These are phyloP conservation scores for Arizona elegans DNA, from an alignment of 2,113 vertebrate species.

Conservation along the genomic window DNA sequence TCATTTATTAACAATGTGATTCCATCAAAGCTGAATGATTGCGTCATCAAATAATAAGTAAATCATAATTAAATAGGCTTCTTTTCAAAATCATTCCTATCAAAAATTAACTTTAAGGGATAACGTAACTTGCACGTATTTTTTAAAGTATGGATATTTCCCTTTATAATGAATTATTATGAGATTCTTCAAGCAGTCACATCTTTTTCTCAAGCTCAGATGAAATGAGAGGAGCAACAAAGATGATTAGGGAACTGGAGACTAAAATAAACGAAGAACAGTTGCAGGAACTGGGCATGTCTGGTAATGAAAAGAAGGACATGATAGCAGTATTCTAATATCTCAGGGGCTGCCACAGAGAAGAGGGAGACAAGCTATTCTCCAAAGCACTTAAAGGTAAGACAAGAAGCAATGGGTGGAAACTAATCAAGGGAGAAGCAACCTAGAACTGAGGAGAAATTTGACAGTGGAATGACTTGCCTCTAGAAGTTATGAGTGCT, in stretches of 20 bases:
- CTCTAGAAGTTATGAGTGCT: neutral
- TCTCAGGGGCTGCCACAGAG: neutral
- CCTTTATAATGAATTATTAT: conserved; percentile 41
- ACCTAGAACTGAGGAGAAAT: too few species aligned
- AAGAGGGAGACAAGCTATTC: neutral
- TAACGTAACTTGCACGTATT: conserved; percentile 27
- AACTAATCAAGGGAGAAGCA: neutral
- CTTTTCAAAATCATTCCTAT: conserved; percentile 56
- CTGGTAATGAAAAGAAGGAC: neutral
- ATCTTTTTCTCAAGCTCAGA: neutral
- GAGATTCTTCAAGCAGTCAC: conserved; percentile 9
- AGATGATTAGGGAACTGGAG: neutral
- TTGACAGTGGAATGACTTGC: too few species aligned
- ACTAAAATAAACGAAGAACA: neutral
- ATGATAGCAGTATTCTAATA: neutral
- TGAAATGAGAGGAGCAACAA: neutral
- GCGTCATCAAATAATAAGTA: conserved; percentile 63
- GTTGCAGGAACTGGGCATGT: neutral
- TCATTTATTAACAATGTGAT: conserved; percentile 50
- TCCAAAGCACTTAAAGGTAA: neutral
- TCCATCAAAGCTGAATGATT: conserved; percentile 41
- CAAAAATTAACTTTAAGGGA: conserved; percentile 54
- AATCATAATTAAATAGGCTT: conserved; percentile 68
- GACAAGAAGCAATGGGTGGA: neutral
- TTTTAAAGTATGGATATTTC: conserved; percentile 47